A percentile compares a stretch with the other conserved stretches of the same genome.
phyloP scores from a whole-genome alignment of 2,797 vertebrate genomes.

The Rhabdophis nuchalis region DNA sequence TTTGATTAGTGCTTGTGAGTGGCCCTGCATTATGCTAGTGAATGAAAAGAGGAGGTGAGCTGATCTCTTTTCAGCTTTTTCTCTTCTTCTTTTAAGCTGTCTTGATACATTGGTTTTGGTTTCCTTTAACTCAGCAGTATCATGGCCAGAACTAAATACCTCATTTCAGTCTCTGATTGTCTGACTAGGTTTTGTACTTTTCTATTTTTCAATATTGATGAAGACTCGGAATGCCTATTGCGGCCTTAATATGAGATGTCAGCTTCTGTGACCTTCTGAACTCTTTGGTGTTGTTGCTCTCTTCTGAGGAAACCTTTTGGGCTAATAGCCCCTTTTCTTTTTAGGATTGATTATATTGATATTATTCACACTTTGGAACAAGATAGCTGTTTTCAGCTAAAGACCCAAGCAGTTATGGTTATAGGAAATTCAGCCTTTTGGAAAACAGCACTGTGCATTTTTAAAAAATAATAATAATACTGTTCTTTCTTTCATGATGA shows the following conservation, averaged over 20 bases:
- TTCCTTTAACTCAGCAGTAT: background rate
- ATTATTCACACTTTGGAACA: background rate
- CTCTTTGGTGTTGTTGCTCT: background rate
- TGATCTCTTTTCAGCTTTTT: background rate
- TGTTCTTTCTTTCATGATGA: background rate
- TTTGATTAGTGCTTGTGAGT: background rate
- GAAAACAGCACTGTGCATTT: background rate
- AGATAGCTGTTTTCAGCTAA: background rate
- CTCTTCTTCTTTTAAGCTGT: background rate
- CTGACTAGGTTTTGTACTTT: conserved; percentile 7
- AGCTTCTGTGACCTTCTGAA: conserved; percentile 5
- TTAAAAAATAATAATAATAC: background rate
- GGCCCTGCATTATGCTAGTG: accelerated
- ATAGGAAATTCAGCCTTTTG: background rate
- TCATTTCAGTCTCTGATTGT: conserved; percentile 10
- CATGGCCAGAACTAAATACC: background rate
- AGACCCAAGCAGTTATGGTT: background rate
- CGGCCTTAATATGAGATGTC: conserved; percentile 14
- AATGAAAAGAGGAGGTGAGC: conserved; percentile 9
- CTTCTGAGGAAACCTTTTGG: background rate
- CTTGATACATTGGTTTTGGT: background rate
- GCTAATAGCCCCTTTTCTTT: background rate
- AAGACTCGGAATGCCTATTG: background rate
- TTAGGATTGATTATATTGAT: conserved; percentile 9
- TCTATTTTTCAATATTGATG: background rate